phyloP scores from a whole-genome alignment of 2,797 vertebrate species.

The Cossypha heuglini region DNA sequence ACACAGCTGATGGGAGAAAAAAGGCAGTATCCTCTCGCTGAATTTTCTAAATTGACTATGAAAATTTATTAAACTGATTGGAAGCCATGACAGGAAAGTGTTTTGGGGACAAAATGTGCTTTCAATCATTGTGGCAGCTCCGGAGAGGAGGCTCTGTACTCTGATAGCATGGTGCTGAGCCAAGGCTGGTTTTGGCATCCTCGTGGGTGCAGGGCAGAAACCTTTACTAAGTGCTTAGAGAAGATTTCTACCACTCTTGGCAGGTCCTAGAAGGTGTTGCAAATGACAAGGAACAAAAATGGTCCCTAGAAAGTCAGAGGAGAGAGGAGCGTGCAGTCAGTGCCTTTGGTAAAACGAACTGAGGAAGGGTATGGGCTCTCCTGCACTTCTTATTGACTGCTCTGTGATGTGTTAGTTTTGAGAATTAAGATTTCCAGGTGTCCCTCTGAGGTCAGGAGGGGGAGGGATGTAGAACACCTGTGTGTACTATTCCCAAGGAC shows the following conservation, averaged over 20 bases:
- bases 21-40: neutral
- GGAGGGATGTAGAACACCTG: fast-evolving
- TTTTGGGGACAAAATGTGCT: neutral
- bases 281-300: neutral
- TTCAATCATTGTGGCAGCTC: neutral
- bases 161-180: neutral
- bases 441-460: neutral
- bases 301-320: neutral
- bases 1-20: fast-evolving
- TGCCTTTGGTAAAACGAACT: neutral
- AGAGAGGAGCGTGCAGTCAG: fast-evolving
- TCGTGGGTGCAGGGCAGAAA: neutral
- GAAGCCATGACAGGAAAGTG: neutral
- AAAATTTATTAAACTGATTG: neutral
- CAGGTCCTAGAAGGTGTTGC: neutral
- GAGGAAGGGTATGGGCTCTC: fast-evolving
- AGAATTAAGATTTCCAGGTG: neutral
- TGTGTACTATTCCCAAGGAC: neutral
- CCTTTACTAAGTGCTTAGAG: neutral
- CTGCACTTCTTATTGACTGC: neutral
- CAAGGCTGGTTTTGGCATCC: neutral
- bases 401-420: fast-evolving
- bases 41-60: neutral
- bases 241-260: neutral
- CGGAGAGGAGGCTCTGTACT: neutral